Percentiles rank a stretch among this genome's conserved stretches.
Conservation (phyloP, 1,140 invertebrate genomes). For the Listronotus bonariensis region DNA sequence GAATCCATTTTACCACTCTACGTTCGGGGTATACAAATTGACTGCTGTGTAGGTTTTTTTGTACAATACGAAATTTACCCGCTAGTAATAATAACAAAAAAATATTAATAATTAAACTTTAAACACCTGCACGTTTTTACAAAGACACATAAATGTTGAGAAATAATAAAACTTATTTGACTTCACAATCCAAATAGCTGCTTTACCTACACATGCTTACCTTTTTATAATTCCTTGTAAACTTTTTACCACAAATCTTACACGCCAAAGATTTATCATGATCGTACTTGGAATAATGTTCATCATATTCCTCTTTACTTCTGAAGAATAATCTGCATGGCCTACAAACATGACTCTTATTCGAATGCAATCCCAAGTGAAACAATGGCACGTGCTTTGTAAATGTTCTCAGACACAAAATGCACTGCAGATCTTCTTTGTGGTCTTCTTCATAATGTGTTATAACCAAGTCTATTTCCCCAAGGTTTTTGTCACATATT, state of each 20-base stretch:
- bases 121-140: no score
- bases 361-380: conserved; percentile 25
- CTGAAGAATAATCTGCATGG: conserved; percentile 18
- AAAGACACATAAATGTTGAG: no score
- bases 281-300: conserved; percentile 24
- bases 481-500: conserved; percentile 15
- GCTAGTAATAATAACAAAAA: no score
- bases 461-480: conserved; percentile 25
- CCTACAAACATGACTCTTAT: conserved; percentile 19
- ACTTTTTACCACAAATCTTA: conserved; percentile 27
- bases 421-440: conserved; percentile 15
- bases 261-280: conserved; percentile 28
- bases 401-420: conserved; percentile 20
- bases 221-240: conserved; percentile 31
- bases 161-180: no score
- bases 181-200: no score
- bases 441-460: conserved; percentile 15
- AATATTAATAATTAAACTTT: no score
- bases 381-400: conserved; percentile 28
- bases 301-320: conserved; percentile 19
- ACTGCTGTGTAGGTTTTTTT: no score
- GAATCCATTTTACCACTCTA: no score
- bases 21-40: no score
- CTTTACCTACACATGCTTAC: background rate
- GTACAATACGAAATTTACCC: no score